Base-by-base conservation (phyloP, 2,888 invertebrate species). In the Drosophila suboccidentalis region DNA sequence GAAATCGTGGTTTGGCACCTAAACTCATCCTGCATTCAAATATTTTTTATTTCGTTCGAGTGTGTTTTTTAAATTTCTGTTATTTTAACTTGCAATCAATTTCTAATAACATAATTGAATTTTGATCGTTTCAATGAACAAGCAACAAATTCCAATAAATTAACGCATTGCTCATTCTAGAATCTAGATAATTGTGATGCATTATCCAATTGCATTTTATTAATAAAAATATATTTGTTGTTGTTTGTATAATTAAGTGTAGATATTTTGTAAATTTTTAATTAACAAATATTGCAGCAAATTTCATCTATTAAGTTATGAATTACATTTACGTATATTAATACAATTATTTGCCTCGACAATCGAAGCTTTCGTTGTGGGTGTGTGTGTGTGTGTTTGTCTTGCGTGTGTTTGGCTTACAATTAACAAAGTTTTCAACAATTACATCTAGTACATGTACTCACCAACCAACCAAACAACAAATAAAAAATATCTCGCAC, bases 221-320 rank as follows among this genome's bases (percentile, higher is more conserved):
- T 80, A 70, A 54, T 87, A 88, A 88, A 87, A 88, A 87, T 83
- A 87, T 87, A 75, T 17, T 22, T 36, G 15, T 47, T 59, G 43
- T 26, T 26, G 26, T 54, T 71, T 70, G 80, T 79, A 79, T 75
- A 77, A 29, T 70, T 78, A 78, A 39, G 70, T 75, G 55, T 73
- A 75, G 58, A 53, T 69, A 72, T 65, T 46, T 61, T 78, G 78
- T 77, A 80, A 54, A 79, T 68, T 70, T 89, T 76, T 75, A 78
- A 82, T 87, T 84, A 87, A 89, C 85, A 89, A 84, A 87, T 87
- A 87, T 87, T 87, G 83, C 88, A 89, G 86, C 82, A 88, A 87
- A 79, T 81, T 88, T 84, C 77, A 81, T 75, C 89, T 86, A 87
- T 69, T 80, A 80, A 71, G 68, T 87, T 87, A 82, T 78, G 70